Conservation (phyloP, 2,797 vertebrate species). For the Tauraco hartlaubi region DNA sequence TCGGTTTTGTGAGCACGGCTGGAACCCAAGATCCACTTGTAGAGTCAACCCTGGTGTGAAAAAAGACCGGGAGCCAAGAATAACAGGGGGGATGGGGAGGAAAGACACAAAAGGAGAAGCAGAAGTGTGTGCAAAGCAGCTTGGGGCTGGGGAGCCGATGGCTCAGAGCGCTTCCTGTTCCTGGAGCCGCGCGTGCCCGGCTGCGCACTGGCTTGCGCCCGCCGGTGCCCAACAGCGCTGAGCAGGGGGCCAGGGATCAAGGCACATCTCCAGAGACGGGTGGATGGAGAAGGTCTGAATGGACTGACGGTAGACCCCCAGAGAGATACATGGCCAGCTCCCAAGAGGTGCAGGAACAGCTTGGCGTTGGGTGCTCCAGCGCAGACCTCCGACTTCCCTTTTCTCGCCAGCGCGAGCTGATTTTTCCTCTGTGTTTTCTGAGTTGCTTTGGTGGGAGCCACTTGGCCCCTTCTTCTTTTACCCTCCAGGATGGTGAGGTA, state of each 20-base stretch:
- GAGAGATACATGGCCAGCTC: conserved; percentile 53
- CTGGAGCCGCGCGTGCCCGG: neutral
- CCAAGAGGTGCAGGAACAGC: neutral
- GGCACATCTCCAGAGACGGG: neutral
- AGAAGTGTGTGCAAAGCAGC: conserved; percentile 80
- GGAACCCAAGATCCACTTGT: neutral
- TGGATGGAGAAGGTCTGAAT: neutral
- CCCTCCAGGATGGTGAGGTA: conserved; percentile 69
- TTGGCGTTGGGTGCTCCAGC: neutral
- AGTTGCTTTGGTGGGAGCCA: neutral
- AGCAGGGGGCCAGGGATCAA: neutral
- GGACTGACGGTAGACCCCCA: neutral
- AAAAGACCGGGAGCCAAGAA: neutral
- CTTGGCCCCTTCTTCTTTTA: neutral
- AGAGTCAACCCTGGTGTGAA: neutral
- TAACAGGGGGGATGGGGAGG: neutral
- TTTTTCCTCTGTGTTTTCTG: conserved; percentile 6
- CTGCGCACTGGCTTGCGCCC: neutral
- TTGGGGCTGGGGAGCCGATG: conserved; percentile 63
- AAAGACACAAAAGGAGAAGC: conserved; percentile 80
- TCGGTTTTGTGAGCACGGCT: neutral
- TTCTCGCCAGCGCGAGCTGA: neutral
- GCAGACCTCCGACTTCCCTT: conserved; percentile 40
- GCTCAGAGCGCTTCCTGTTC: conserved; percentile 81
- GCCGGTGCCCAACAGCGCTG: neutral